phyloP scores from a whole-genome alignment of 2,888 invertebrate genomes.

The Cephus spinipes region DNA sequence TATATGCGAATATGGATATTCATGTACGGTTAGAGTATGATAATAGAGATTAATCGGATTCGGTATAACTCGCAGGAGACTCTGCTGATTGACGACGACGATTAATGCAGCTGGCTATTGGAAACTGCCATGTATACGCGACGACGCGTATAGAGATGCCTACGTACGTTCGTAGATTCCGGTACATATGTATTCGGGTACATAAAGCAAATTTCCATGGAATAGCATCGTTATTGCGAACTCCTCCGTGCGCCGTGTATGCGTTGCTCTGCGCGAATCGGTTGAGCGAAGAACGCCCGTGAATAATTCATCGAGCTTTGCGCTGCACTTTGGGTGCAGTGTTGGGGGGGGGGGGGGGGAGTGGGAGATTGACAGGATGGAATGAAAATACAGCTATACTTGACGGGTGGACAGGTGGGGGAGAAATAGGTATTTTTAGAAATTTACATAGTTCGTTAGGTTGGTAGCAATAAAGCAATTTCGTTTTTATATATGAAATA shows the following conservation, averaged over 20 bases:
- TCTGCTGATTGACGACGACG: slow-evolving; percentile 45
- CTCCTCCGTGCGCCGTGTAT: neutral
- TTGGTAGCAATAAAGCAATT: neutral
- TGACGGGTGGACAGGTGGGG: neutral
- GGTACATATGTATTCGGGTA: neutral
- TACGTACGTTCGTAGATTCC: neutral
- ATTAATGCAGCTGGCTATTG: slow-evolving; percentile 40
- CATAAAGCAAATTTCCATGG: neutral
- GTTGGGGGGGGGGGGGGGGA: neutral
- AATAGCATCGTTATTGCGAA: neutral
- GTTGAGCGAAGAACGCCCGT: slow-evolving; percentile 28
- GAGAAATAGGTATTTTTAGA: neutral
- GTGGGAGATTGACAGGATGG: neutral
- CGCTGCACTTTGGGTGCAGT: slow-evolving; percentile 6
- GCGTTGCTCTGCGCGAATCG: slow-evolving; percentile 9
- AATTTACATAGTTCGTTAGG: neutral
- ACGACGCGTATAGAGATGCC: neutral
- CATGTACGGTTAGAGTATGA: neutral
- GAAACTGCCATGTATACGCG: neutral
- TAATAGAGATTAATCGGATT: slow-evolving; percentile 48
- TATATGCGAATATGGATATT: neutral
- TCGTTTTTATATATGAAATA: neutral
- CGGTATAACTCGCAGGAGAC: slow-evolving; percentile 22
- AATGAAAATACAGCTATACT: neutral
- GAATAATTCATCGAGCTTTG: slow-evolving; percentile 43